These are phyloP conservation scores for Leuctra nigra DNA, from an alignment of 2,888 invertebrate genomes.

Conservation along the genomic window DNA sequence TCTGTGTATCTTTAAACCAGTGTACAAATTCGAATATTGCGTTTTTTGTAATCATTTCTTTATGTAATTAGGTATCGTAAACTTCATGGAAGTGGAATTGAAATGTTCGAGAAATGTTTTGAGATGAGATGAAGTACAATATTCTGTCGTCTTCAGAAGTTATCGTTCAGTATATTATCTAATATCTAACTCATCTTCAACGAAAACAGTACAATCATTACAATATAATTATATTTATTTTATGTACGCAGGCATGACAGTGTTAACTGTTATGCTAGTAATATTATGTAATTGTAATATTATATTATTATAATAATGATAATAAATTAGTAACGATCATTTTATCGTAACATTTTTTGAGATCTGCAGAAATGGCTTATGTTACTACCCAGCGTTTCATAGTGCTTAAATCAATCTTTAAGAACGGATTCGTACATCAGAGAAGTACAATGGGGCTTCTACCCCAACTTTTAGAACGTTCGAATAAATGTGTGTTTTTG, in stretches of 20 bases:
- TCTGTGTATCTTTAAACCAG: slow-evolving; percentile 11
- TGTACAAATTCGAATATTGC: slow-evolving; percentile 5
- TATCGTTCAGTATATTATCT: not conserved
- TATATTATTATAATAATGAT: slow-evolving; percentile 6
- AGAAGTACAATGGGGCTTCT: no score
- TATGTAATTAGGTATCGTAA: no score
- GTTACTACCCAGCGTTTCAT: no score
- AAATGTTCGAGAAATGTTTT: slow-evolving; percentile 5
- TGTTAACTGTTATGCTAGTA: not conserved
- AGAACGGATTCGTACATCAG: no score
- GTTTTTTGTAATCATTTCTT: not conserved
- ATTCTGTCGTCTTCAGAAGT: not conserved
- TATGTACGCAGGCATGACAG: slow-evolving; percentile 7
- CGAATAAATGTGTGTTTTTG: not conserved
- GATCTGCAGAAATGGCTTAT: slow-evolving; percentile 4
- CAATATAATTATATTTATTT: slow-evolving; percentile 1
- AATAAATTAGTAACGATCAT: slow-evolving; percentile 6
- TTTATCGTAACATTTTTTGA: not conserved
- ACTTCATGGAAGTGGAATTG: slow-evolving; percentile 15
- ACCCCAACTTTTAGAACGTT: not conserved
- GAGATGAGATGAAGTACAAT: not conserved
- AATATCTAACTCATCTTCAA: not conserved
- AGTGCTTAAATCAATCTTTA: no score
- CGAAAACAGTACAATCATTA: slow-evolving; percentile 5
- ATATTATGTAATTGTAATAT: slow-evolving; percentile 1